Evolutionary conservation across 1,140 invertebrate species (phyloP), one percentile per base, ranked within the genome.

Genomic region (Pemphigus obesinymphae): DNA sequence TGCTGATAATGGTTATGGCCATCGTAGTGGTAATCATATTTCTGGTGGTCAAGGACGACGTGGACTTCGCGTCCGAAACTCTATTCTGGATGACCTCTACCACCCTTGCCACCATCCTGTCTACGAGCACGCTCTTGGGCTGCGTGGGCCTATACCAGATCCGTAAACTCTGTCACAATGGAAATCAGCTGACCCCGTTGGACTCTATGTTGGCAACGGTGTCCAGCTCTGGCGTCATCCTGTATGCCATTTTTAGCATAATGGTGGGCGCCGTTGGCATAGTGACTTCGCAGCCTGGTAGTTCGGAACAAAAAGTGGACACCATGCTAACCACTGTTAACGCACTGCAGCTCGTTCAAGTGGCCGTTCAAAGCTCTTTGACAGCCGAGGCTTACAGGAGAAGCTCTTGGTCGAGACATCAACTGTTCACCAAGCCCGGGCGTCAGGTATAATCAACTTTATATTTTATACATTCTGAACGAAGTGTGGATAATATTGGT

Each of bases 1-100:
- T 92, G 3, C 86, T 92, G 0, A 89, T 90, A 68, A 88, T 92
- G 83, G 90, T 91, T 0, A 88, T 89, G 5, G 89, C 89, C 0
- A 89, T 91, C 34, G 90, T 92, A 3, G 89, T 91, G 7, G 88
- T 91, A 13, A 88, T 91, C n/a, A 90, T 91, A 23, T 91, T 91
- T 84, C 88, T 91, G 43, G 90, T 91, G 8, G 90, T 91, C 48
- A 89, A 90, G 63, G 89, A 90, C 61, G 89, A 90, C 78, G 86
- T 87, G 23, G 88, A 90, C 72, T 90, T 91, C 48, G 86, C 88
- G 63, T 78, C 87, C 11, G 82, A 87, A 82, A 87, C 88, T 0
- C 84, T 87, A 7, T 88, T 86, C 43, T 90, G 87, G 89, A 84
- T 87, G 26, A 89, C 86, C 3, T 87, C 85, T 70, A 89, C 88